Conservation (phyloP, 2,888 invertebrate species). For the Diarsia brunnea region DNA sequence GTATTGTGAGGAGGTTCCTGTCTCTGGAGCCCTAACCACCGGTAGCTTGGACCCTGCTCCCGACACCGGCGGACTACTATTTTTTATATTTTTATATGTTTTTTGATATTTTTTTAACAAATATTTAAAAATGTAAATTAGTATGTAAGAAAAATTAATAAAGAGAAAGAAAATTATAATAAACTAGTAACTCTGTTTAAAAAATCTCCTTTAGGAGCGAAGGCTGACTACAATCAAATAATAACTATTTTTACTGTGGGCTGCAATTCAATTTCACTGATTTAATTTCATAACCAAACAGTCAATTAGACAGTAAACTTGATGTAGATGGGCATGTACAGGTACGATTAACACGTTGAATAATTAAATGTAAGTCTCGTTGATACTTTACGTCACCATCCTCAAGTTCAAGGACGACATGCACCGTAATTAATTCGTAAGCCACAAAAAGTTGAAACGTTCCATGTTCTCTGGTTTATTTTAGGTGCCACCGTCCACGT, state of each 20-base stretch:
- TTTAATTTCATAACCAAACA: conserved; percentile 4
- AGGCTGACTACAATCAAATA: conserved; percentile 23
- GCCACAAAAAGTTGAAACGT: conserved; percentile 41
- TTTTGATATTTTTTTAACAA: no score
- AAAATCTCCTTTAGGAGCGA: not conserved
- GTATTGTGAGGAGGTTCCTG: no score
- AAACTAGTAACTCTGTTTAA: not conserved
- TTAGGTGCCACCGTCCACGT: conserved; percentile 5
- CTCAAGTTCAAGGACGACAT: conserved; percentile 63
- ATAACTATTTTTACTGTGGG: not conserved
- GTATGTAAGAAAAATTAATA: no score
- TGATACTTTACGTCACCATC: conserved; percentile 52
- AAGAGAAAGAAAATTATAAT: not conserved
- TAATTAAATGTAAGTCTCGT: conserved; percentile 47
- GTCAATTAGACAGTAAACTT: conserved; percentile 1
- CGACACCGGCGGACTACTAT: no score
- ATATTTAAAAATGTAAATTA: no score
- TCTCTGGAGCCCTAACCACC: no score
- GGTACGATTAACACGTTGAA: conserved; percentile 39
- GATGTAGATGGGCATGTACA: not conserved
- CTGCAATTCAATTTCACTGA: conserved; percentile 3
- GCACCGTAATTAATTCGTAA: conserved; percentile 50
- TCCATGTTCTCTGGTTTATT: conserved; percentile 22
- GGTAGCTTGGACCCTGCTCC: no score
- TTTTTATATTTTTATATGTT: no score